Conservation (phyloP, 2,888 invertebrate genomes). For the Galeopsomyia nigrocyanea region DNA sequence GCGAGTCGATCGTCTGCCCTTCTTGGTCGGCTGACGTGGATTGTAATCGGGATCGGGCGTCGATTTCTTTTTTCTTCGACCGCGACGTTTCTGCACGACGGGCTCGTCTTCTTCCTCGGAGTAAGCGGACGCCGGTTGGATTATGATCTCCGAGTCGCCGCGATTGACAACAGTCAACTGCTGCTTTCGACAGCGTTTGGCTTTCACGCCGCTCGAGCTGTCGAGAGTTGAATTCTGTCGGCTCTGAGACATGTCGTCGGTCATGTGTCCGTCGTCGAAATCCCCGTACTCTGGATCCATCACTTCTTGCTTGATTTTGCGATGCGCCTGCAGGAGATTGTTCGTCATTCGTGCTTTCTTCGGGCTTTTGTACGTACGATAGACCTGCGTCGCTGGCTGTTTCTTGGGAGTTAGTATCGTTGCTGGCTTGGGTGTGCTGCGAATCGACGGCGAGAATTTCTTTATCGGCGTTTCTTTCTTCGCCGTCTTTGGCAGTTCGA, state of each 20-base stretch:
- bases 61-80: slow-evolving; percentile 59
- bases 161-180: slow-evolving; percentile 65
- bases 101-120: slow-evolving; percentile 58
- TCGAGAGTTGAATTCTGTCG: slow-evolving; percentile 3
- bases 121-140: slow-evolving; percentile 61
- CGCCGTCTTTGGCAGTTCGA: neutral
- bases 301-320: slow-evolving; percentile 36
- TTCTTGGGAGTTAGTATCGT: slow-evolving; percentile 19
- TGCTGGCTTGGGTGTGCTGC: slow-evolving; percentile 11
- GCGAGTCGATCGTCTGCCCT: slow-evolving; percentile 50
- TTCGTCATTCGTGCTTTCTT: slow-evolving; percentile 36
- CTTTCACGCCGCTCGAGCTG: slow-evolving; percentile 45
- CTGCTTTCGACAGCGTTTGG: slow-evolving; percentile 65
- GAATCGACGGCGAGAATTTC: slow-evolving; percentile 12
- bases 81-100: slow-evolving; percentile 53
- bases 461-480: slow-evolving; percentile 13
- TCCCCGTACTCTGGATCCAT: slow-evolving; percentile 32
- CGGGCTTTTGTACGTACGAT: slow-evolving; percentile 32
- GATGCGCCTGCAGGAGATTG: slow-evolving; percentile 31
- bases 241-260: slow-evolving; percentile 22
- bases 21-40: slow-evolving; percentile 52
- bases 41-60: slow-evolving; percentile 56
- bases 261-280: slow-evolving; percentile 26
- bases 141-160: slow-evolving; percentile 66
- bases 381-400: slow-evolving; percentile 9